Conservation (phyloP, 2,797 vertebrate genomes). For the Atherinosoma microstoma region DNA sequence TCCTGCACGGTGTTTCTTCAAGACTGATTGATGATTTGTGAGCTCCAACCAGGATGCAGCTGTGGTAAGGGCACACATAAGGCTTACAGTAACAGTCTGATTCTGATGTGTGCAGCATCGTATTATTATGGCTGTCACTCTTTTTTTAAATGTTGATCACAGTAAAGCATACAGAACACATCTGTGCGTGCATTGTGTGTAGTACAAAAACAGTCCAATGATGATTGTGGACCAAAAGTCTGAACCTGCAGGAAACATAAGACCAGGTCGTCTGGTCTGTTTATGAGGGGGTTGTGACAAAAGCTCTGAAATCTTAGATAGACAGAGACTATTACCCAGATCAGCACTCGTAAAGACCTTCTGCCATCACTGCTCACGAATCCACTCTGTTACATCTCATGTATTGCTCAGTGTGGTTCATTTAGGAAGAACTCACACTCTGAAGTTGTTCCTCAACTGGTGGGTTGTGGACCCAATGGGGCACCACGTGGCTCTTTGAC, state of each 20-base stretch:
- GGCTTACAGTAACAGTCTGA: background rate
- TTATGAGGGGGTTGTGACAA: constrained; percentile 71
- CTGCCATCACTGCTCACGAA: constrained; percentile 77
- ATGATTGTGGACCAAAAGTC: constrained; percentile 22
- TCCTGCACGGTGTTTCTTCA: constrained; percentile 31
- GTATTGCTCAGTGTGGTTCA: constrained; percentile 60
- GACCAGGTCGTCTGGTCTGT: constrained; percentile 63
- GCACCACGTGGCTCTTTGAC: constrained; percentile 15
- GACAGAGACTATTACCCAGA: constrained; percentile 78
- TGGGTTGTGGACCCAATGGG: constrained; percentile 23
- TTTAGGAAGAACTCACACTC: constrained; percentile 58
- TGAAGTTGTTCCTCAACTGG: constrained; percentile 35
- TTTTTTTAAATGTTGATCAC: background rate
- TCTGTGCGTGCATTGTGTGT: constrained; percentile 11
- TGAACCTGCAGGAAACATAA: constrained; percentile 39
- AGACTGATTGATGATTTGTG: constrained; percentile 44
- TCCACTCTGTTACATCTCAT: constrained; percentile 71
- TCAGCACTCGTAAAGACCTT: constrained; percentile 75
- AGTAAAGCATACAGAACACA: constrained; percentile 1
- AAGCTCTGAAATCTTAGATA: constrained; percentile 72
- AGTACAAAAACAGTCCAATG: constrained; percentile 18
- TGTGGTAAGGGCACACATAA: background rate
- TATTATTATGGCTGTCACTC: background rate
- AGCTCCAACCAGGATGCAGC: constrained; percentile 31
- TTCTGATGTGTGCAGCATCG: background rate